Base-by-base conservation (phyloP, 1,140 invertebrate genomes). In the Theocolax elegans region DNA sequence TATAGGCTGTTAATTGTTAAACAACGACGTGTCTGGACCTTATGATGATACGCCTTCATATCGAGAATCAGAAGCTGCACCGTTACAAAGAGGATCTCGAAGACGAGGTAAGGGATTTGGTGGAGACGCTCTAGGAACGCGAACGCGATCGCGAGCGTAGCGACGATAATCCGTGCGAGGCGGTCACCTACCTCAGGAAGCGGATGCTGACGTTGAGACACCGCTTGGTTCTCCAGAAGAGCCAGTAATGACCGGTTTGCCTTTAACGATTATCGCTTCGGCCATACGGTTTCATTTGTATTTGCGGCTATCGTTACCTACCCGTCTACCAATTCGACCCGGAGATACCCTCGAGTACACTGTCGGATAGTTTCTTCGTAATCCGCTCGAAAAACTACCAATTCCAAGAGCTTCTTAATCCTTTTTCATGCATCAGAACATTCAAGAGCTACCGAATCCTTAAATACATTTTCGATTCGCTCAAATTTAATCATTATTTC, bases 71-170 rank as follows among this genome's bases (percentile, higher is more conserved):
- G 49, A 76, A 76, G 48, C 70, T 84, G 42, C 67, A 82, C 67
- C 79, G 70, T 68, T 69, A 56, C 53, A 82, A 74, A 29, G 76
- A 77, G 25, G 68, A 73, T 31, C 68, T 84, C 10, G 59, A 79
- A 49, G 82, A 85, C 60, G 80, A 79, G 75, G 69, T 83, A 15
- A 74, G 71, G 40, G 72, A 81, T 65, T 69, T 83, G 12, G 77
- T 74, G n/a, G 77, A 83, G 29, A 80, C 69, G 2, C 63, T 83
- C 17, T 66, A 46, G 0, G 83, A 84, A 54, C 76, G 75, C 48
- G 77, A 44, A 83, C 66, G 72, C 66, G 72, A 6, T 35, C 31
- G 31, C 10, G 10, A 6, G n/a, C n/a, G 72, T 15, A 69, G 60
- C 29, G 76, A 79, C 27, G 72, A 77, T 48, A 51, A 72, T 59